A percentile compares a stretch with the other conserved stretches of the same genome.
phyloP scores from a whole-genome alignment of 2,888 invertebrate species.

The Synanthedon vespiformis region DNA sequence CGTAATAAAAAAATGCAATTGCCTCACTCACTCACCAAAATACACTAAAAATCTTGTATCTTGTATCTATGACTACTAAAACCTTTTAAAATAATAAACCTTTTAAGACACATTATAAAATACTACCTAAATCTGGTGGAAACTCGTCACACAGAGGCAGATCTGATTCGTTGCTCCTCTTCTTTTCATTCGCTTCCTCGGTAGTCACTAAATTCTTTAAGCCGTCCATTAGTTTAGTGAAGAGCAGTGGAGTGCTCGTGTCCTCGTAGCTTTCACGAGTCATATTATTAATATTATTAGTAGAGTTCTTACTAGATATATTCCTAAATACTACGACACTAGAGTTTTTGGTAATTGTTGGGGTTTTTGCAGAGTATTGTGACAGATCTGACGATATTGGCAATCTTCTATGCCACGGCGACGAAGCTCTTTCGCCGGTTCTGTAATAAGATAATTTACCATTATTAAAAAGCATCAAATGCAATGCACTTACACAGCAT shows the following conservation, averaged over 20 bases:
- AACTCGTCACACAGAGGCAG: slow-evolving; percentile 70
- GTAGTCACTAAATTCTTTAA: slow-evolving; percentile 35
- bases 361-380: slow-evolving; percentile 19
- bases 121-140: slow-evolving; percentile 75
- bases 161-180: slow-evolving; percentile 28
- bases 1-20: too few species aligned
- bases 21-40: too few species aligned
- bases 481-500: too few species aligned
- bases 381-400: slow-evolving; percentile 12
- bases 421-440: slow-evolving; percentile 26
- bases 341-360: slow-evolving; percentile 6
- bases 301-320: slow-evolving; percentile 8
- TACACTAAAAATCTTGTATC: too few species aligned
- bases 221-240: slow-evolving; percentile 37
- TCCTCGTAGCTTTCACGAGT: slow-evolving; percentile 18
- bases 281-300: slow-evolving; percentile 12
- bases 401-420: slow-evolving; percentile 32
- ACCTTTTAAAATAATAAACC: too few species aligned
- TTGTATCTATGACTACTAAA: too few species aligned
- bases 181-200: slow-evolving; percentile 24
- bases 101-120: too few species aligned
- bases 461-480: too few species aligned
- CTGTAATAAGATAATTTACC: slow-evolving; percentile 19
- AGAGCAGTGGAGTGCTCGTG: slow-evolving; percentile 27
- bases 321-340: slow-evolving; percentile 3